Percentiles rank a stretch among this genome's conserved stretches.
phyloP scores from a whole-genome alignment of 2,797 vertebrate genomes.

The Emys orbicularis region DNA sequence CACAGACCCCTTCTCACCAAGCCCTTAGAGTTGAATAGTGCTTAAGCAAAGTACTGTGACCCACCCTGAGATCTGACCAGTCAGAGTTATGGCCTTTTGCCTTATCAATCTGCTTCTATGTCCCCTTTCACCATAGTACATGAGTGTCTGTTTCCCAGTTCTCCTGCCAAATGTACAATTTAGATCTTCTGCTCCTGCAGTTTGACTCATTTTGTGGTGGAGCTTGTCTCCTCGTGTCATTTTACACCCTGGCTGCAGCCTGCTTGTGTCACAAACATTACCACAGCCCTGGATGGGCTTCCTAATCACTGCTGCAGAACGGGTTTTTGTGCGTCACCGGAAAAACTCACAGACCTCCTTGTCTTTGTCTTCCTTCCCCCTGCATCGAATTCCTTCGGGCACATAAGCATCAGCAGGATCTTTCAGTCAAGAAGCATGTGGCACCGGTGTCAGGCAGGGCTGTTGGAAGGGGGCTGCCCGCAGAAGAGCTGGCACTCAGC shows the following conservation, averaged over 20 bases:
- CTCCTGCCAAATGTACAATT: neutral
- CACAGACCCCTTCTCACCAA: neutral
- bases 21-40: neutral
- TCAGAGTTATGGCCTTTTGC: neutral
- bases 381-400: neutral
- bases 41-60: neutral
- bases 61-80: neutral
- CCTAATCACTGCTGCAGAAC: neutral
- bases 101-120: neutral
- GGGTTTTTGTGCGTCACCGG: neutral
- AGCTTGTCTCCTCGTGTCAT: neutral
- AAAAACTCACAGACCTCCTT: neutral
- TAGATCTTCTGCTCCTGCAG: neutral
- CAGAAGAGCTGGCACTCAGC: neutral
- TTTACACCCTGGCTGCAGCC: neutral
- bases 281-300: neutral
- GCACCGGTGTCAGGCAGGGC: slow-evolving; percentile 6
- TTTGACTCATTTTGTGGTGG: neutral
- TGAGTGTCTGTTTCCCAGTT: neutral
- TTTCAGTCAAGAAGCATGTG: slow-evolving; percentile 15
- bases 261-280: neutral
- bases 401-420: neutral
- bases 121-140: neutral
- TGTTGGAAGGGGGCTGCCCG: slow-evolving; percentile 26
- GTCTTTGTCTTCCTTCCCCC: neutral